Evolutionary conservation across 2,797 vertebrate species (phyloP).

Genomic region (Hirundo rustica): DNA sequence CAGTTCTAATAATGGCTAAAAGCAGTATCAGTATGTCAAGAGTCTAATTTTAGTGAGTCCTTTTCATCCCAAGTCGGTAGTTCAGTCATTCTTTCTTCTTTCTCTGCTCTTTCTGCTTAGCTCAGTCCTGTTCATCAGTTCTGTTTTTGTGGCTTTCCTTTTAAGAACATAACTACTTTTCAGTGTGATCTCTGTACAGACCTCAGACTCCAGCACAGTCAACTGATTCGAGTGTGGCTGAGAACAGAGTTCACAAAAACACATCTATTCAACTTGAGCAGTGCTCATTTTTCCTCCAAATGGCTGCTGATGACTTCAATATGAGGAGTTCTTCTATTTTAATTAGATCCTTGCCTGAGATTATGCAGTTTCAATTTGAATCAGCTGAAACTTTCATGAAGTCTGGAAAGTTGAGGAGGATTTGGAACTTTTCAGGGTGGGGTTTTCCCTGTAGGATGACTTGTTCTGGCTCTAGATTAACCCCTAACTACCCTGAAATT

Average conservation of each 20-base stretch:
- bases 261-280: neutral
- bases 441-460: neutral
- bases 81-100: neutral
- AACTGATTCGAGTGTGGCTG: neutral
- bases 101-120: neutral
- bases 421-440: neutral
- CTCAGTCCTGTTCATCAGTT: neutral
- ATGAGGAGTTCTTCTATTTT: neutral
- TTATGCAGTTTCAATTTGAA: neutral
- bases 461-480: neutral
- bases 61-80: neutral
- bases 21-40: neutral
- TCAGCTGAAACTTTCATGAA: conserved; percentile 14
- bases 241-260: neutral
- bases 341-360: neutral
- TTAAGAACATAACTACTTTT: neutral
- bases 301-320: neutral
- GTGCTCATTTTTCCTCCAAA: neutral
- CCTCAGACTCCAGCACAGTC: neutral
- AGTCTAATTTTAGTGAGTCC: conserved; percentile 39
- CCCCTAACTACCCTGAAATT: neutral
- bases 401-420: neutral
- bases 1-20: neutral
- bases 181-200: neutral
- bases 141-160: neutral